phyloP scores from a whole-genome alignment of 1,140 invertebrate species.

The Platorchestia sp. region DNA sequence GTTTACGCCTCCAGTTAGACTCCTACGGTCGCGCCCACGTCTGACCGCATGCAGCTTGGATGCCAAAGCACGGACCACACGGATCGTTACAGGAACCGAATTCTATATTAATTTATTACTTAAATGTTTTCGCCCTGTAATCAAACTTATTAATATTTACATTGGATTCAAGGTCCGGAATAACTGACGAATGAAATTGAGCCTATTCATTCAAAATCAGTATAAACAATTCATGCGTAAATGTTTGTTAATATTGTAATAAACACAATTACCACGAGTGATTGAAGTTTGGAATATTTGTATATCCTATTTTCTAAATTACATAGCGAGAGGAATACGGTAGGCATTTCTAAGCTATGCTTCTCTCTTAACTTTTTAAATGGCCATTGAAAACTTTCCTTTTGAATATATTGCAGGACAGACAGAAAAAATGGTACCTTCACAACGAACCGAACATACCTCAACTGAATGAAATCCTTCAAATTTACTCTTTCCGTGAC shows the following conservation, averaged over 20 bases:
- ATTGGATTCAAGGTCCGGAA: no score
- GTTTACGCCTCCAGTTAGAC: not conserved
- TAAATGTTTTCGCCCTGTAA: not conserved
- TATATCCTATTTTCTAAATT: no score
- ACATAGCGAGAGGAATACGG: no score
- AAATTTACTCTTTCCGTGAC: not conserved
- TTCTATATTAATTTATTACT: not conserved
- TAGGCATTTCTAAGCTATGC: no score
- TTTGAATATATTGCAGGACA: no score
- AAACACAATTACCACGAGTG: not conserved
- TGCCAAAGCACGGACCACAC: not conserved
- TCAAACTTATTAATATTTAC: no score
- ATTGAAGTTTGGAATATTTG: not conserved
- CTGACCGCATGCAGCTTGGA: not conserved
- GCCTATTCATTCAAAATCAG: not conserved
- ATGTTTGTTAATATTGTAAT: not conserved
- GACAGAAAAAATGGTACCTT: not conserved
- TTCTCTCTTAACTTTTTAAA: no score
- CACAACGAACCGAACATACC: not conserved
- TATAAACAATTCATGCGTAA: not conserved
- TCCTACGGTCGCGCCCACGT: not conserved
- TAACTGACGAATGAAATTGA: no score
- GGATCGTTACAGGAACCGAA: not conserved
- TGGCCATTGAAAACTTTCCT: no score
- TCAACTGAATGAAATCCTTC: constrained; percentile 2